Conservation (phyloP, 53 echinoderm and acorn worm species). For the Patiria pectinifera region DNA sequence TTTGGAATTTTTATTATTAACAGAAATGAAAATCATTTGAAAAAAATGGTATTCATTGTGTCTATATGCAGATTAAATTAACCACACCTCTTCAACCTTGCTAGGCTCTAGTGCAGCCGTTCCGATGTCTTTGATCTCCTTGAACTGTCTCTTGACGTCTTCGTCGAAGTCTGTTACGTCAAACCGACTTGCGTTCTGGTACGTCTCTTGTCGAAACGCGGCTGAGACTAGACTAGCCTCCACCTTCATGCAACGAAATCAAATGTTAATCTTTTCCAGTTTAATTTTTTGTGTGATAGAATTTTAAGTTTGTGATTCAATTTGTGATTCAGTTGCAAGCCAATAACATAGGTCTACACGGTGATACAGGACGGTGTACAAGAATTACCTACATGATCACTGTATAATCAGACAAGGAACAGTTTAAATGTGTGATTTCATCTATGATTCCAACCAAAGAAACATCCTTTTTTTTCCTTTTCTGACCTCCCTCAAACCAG, state of each 20-base stretch:
- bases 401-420: too few species aligned
- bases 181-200: conserved; percentile 73
- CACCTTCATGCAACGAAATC: conserved; percentile 49
- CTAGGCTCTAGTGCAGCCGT: conserved; percentile 75
- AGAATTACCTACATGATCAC: too few species aligned
- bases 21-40: too few species aligned
- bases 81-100: conserved; percentile 73
- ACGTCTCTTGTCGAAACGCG: conserved; percentile 68
- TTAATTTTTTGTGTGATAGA: neutral
- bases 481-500: too few species aligned
- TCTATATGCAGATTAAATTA: neutral
- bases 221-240: conserved; percentile 75
- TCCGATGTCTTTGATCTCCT: conserved; percentile 70
- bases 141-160: conserved; percentile 72
- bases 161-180: conserved; percentile 65
- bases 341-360: too few species aligned
- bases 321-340: too few species aligned
- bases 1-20: too few species aligned
- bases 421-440: too few species aligned
- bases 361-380: too few species aligned
- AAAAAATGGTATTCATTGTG: too few species aligned
- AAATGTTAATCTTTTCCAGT: neutral
- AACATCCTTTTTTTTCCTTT: too few species aligned
- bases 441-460: too few species aligned
- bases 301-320: neutral